These are phyloP conservation scores for Hyalella azteca DNA, from an alignment of 2,888 invertebrate species.

Conservation along the genomic window DNA sequence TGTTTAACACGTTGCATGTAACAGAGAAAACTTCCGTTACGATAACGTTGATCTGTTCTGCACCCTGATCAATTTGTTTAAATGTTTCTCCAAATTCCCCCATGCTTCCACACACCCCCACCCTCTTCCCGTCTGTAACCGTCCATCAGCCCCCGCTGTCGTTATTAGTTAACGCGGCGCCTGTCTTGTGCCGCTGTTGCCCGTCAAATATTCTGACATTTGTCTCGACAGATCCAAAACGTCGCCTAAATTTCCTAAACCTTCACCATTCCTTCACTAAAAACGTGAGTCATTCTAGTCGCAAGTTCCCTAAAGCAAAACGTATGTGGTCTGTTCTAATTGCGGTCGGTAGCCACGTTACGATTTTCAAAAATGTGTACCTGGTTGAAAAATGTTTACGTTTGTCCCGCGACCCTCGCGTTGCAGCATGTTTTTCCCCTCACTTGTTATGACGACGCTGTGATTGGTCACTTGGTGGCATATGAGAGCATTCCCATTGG, in stretches of 20 bases:
- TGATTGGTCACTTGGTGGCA: not conserved
- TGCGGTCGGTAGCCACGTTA: too few species aligned
- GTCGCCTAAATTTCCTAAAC: too few species aligned
- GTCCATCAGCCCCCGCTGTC: not conserved
- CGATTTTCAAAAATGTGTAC: not conserved
- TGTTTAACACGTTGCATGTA: too few species aligned
- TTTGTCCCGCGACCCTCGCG: not conserved
- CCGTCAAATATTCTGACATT: not conserved
- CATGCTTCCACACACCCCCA: not conserved
- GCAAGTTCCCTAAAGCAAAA: too few species aligned
- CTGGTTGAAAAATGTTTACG: not conserved
- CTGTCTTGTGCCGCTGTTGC: not conserved
- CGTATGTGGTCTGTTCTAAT: too few species aligned
- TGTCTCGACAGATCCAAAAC: too few species aligned
- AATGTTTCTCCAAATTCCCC: not conserved
- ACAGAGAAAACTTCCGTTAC: too few species aligned
- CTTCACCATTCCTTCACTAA: too few species aligned
- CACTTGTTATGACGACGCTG: constrained; percentile 3
- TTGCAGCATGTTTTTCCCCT: constrained; percentile 8
- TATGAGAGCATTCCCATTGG: not conserved
- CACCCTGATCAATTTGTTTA: too few species aligned
- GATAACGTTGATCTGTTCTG: too few species aligned
- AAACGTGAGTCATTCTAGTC: too few species aligned
- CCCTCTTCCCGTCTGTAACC: not conserved
- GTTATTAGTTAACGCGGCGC: not conserved